A percentile compares a stretch with the other conserved stretches of the same genome.
phyloP scores from a whole-genome alignment of 2,797 vertebrate genomes.

The Poeciliopsis infans region DNA sequence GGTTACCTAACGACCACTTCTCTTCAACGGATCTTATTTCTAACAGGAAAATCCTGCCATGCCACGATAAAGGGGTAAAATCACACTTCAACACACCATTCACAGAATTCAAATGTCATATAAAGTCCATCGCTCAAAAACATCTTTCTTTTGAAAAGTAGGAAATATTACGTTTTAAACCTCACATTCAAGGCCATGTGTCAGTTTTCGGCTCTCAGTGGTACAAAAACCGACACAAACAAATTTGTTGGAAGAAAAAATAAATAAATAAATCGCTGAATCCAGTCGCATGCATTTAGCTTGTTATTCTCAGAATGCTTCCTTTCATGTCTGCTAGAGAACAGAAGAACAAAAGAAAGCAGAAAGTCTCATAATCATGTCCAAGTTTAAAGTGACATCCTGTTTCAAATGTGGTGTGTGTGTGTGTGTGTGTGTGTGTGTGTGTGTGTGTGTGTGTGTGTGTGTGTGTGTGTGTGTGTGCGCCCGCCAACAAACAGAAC shows the following conservation, averaged over 20 bases:
- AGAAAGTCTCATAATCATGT: conserved; percentile 16
- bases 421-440: background rate
- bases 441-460: too few relatives aligned
- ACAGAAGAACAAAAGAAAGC: conserved; percentile 11
- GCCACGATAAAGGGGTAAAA: background rate
- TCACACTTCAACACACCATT: background rate
- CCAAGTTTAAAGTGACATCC: conserved; percentile 35
- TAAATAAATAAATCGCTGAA: background rate
- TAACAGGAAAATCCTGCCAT: background rate
- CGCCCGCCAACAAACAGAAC: conserved; percentile 11
- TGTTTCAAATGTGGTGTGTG: conserved; percentile 9
- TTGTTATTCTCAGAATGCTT: conserved; percentile 16
- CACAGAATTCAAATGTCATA: background rate
- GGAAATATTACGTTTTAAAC: background rate
- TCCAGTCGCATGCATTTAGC: conserved; percentile 8
- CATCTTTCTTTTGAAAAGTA: background rate
- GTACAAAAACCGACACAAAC: background rate
- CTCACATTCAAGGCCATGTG: background rate
- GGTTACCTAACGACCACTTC: background rate
- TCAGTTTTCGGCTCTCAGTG: background rate
- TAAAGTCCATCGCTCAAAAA: background rate
- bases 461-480: too few relatives aligned
- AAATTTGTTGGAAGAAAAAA: background rate
- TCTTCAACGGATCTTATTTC: background rate
- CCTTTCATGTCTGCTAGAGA: background rate